These are phyloP conservation scores for Sinohyriopsis cumingii DNA, from an alignment of 2,888 invertebrate genomes.

Conservation along the genomic window DNA sequence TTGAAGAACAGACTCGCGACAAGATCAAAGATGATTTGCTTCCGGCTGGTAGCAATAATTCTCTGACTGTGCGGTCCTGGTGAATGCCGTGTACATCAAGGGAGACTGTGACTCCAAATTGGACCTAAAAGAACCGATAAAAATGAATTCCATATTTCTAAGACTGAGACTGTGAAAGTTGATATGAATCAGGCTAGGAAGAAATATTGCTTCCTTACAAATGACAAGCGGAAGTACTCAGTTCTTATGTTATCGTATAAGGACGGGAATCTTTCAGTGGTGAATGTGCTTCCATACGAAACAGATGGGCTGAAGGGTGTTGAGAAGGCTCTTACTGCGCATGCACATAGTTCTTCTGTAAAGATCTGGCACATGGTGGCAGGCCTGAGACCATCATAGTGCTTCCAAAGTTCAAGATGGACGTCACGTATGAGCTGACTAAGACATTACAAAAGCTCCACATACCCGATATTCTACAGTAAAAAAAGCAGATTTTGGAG, in stretches of 20 bases:
- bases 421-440: slow-evolving; percentile 30
- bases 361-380: neutral
- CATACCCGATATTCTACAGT: slow-evolving; percentile 50
- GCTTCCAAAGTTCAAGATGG: slow-evolving; percentile 56
- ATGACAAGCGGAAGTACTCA: slow-evolving; percentile 81
- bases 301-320: slow-evolving; percentile 26
- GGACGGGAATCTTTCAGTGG: slow-evolving; percentile 19
- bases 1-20: slow-evolving; percentile 84
- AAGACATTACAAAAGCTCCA: slow-evolving; percentile 42
- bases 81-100: slow-evolving; percentile 74
- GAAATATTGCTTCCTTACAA: slow-evolving; percentile 75
- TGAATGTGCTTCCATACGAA: slow-evolving; percentile 31
- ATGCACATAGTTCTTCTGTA: slow-evolving; percentile 1
- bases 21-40: slow-evolving; percentile 88
- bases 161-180: slow-evolving; percentile 48
- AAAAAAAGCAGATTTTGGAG: slow-evolving; percentile 24
- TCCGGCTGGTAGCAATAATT: slow-evolving; percentile 68
- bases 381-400: slow-evolving; percentile 21
- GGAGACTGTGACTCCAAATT: slow-evolving; percentile 75
- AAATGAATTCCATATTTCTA: slow-evolving; percentile 76
- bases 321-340: slow-evolving; percentile 18
- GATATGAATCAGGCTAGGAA: slow-evolving; percentile 81
- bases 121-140: slow-evolving; percentile 73
- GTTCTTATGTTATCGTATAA: slow-evolving; percentile 83
- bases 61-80: slow-evolving; percentile 70